Percentiles rank a stretch among this genome's conserved stretches.
phyloP scores from a whole-genome alignment of 2,888 invertebrate species.

The Sesamia inferens region DNA sequence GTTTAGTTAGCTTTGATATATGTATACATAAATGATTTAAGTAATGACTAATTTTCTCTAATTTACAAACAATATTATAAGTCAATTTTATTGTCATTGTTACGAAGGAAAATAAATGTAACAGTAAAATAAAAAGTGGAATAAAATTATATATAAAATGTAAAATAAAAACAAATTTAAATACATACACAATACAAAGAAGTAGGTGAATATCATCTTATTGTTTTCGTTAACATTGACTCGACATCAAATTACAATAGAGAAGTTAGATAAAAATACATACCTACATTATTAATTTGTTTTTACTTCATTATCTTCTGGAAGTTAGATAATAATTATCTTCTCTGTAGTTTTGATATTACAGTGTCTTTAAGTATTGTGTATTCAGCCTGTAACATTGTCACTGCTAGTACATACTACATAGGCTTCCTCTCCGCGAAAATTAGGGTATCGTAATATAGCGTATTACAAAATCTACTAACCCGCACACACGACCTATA shows the following conservation, averaged over 20 bases:
- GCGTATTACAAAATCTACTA: no score
- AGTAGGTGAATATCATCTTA: not conserved
- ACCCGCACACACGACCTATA: no score
- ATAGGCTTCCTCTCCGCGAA: not conserved
- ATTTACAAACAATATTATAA: no score
- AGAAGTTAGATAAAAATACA: not conserved
- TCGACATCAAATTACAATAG: not conserved
- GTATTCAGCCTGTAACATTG: not conserved
- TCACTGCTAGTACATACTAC: not conserved
- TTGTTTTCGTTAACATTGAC: conserved; percentile 4
- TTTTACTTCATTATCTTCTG: not conserved
- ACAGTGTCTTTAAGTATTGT: not conserved
- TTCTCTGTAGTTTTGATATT: not conserved
- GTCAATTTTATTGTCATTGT: no score
- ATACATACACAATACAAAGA: no score
- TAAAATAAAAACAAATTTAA: no score
- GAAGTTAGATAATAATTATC: conserved; percentile 6
- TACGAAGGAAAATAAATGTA: not conserved
- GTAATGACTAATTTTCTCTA: no score
- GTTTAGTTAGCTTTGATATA: not conserved
- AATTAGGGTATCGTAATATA: not conserved
- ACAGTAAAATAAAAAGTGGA: no score
- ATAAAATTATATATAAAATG: no score
- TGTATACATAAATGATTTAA: no score
- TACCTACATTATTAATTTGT: not conserved